phyloP scores from a whole-genome alignment of 1,140 invertebrate genomes.

The Eurosta solidaginis region DNA sequence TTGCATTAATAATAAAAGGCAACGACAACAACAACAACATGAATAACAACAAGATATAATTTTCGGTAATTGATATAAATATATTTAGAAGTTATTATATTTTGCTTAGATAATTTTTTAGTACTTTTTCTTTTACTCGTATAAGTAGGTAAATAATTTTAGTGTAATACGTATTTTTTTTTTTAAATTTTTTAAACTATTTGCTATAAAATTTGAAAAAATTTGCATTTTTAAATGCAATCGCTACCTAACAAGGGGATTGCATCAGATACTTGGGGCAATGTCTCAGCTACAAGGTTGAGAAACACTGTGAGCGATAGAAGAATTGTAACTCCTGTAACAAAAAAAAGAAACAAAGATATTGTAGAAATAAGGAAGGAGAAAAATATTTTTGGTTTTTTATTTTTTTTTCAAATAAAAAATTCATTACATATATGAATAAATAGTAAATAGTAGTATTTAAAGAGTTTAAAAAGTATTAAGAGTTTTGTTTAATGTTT shows the following conservation, averaged over 20 bases:
- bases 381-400: slow-evolving; percentile 30
- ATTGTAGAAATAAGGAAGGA: slow-evolving; percentile 21
- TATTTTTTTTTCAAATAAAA: neutral
- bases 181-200: slow-evolving; percentile 38
- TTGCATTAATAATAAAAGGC: slow-evolving; percentile 36
- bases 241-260: slow-evolving; percentile 91
- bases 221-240: slow-evolving; percentile 59
- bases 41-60: slow-evolving; percentile 17
- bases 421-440: slow-evolving; percentile 17
- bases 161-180: slow-evolving; percentile 22
- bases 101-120: slow-evolving; percentile 34
- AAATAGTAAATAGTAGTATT: slow-evolving; percentile 16
- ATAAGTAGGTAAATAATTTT: slow-evolving; percentile 31
- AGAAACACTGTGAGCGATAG: slow-evolving; percentile 99
- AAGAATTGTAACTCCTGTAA: slow-evolving; percentile 99
- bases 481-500: neutral
- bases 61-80: slow-evolving; percentile 16
- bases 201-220: slow-evolving; percentile 54
- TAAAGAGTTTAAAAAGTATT: slow-evolving; percentile 18
- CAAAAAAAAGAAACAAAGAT: slow-evolving; percentile 63
- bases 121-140: slow-evolving; percentile 34
- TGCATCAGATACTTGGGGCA: slow-evolving; percentile 93
- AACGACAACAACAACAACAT: slow-evolving; percentile 44
- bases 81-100: slow-evolving; percentile 24
- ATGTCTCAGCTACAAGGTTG: slow-evolving; percentile 93